phyloP scores from a whole-genome alignment of 2,113 vertebrate genomes.

The Zeus faber region DNA sequence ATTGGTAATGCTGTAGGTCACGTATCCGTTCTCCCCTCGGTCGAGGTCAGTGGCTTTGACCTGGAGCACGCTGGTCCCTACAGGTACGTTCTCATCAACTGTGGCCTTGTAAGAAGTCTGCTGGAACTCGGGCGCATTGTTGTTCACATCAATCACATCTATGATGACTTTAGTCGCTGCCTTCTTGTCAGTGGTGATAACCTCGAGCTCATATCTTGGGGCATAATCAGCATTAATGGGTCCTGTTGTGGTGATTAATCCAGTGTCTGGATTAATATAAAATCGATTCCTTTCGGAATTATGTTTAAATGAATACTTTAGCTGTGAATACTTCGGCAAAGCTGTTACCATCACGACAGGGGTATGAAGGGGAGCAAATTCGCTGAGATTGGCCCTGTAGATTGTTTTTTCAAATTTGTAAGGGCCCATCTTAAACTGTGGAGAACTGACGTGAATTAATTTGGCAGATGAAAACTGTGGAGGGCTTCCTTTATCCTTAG shows the following conservation, averaged over 20 bases:
- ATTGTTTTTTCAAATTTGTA: slow-evolving; percentile 85
- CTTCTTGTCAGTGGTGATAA: slow-evolving; percentile 84
- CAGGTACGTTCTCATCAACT: slow-evolving; percentile 90
- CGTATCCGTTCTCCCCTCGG: slow-evolving; percentile 91
- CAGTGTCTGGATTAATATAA: slow-evolving; percentile 84
- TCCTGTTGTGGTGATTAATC: slow-evolving; percentile 87
- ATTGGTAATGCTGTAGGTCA: slow-evolving; percentile 94
- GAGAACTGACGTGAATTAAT: slow-evolving; percentile 85
- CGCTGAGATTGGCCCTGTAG: slow-evolving; percentile 91
- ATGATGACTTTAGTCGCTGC: slow-evolving; percentile 85
- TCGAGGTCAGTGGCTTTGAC: slow-evolving; percentile 88
- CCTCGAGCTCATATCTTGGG: slow-evolving; percentile 84
- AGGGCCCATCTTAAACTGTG: slow-evolving; percentile 84
- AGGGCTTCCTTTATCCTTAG: slow-evolving; percentile 93
- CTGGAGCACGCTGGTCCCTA: slow-evolving; percentile 82
- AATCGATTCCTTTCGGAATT: slow-evolving; percentile 80
- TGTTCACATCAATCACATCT: slow-evolving; percentile 86
- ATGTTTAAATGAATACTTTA: slow-evolving; percentile 86
- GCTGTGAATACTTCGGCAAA: slow-evolving; percentile 78
- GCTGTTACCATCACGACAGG: slow-evolving; percentile 90
- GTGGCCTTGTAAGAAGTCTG: slow-evolving; percentile 89
- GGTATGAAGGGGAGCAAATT: slow-evolving; percentile 89
- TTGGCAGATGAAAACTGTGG: slow-evolving; percentile 89
- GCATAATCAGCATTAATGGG: slow-evolving; percentile 80
- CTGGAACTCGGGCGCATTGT: slow-evolving; percentile 88